Base-by-base conservation (phyloP, 2,113 vertebrate species). In the Equus quagga region DNA sequence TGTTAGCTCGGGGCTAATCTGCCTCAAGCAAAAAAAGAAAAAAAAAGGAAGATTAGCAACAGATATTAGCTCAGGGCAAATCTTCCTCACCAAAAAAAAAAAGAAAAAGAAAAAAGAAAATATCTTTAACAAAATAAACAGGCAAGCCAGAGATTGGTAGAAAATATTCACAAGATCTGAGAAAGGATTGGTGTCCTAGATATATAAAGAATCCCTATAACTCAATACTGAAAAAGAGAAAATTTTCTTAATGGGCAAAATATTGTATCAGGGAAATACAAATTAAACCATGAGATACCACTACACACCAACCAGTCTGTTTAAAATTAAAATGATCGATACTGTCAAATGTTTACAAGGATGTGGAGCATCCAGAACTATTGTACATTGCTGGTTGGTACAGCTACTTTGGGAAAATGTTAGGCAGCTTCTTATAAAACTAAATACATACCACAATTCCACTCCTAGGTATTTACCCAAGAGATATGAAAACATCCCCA, bases 201-300 rank as follows among this genome's bases (percentile, higher is more conserved):
- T 17, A 58, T 58, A 46, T 69, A 83, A 92, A 84, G 51, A 89
- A 88, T 70, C 33, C 31, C 69, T 78, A 12, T 18, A 79, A 44
- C 46, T 93, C n/a, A 93, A 23, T 60, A 88, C 83, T 10, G 13
- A 65, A 72, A 51, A 86, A 67, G 81, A 80, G 24, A 95, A 92
- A 54, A 54, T 54, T 54, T 54, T 54, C 51, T 54, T 54, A 54
- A 54, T 14, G 13, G 51, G 51, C 51, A 54, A 54, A 15, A 54
- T 54, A 54, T 54, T 14, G 13, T 41, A 49, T 67, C 41, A 75
- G 49, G 8, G 41, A 93, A 80, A 33, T 46, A 23, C 19, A 93
- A 76, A 67, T 83, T 69, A 85, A 90, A 76, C 8, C 65, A 21
- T 49, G 49, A 96, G 65, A 49, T 26, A 58, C 3, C 28, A 23